phyloP scores from a whole-genome alignment of 2,113 vertebrate genomes.

The Melozone crissalis region DNA sequence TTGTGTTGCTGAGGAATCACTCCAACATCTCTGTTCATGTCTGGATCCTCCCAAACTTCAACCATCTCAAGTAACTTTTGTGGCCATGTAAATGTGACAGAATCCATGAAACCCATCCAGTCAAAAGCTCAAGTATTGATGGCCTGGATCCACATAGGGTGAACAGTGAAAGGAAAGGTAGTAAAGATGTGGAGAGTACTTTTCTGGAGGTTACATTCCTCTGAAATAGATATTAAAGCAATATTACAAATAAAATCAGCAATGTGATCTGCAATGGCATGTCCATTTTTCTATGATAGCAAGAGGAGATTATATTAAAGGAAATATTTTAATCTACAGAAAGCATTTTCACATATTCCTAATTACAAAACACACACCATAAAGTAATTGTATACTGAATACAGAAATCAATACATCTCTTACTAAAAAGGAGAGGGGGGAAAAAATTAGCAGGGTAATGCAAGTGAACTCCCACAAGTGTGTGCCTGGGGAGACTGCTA shows the following conservation, averaged over 20 bases:
- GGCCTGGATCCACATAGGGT: background rate
- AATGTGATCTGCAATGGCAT: background rate
- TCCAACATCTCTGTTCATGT: background rate
- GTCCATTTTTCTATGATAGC: slow-evolving; percentile 16
- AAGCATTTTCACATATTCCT: slow-evolving; percentile 42
- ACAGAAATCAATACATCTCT: slow-evolving; percentile 50
- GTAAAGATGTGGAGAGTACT: slow-evolving; percentile 28
- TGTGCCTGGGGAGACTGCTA: background rate
- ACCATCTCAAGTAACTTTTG: background rate
- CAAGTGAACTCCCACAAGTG: background rate
- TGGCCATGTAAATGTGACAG: background rate
- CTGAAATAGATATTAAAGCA: slow-evolving; percentile 56
- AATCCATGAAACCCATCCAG: background rate
- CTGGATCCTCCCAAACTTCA: background rate
- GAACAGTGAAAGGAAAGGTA: slow-evolving; percentile 4
- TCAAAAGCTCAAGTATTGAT: slow-evolving; percentile 5
- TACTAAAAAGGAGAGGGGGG: slow-evolving; percentile 14
- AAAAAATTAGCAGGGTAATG: background rate
- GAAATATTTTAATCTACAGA: slow-evolving; percentile 48
- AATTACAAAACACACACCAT: slow-evolving; percentile 36
- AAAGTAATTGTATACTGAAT: slow-evolving; percentile 48
- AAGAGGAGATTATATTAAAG: slow-evolving; percentile 47
- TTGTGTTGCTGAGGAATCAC: background rate
- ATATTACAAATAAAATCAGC: slow-evolving; percentile 48
- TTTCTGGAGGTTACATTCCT: slow-evolving; percentile 55